A percentile compares a stretch with the other conserved stretches of the same genome.
Conservation (phyloP, 1,140 invertebrate genomes). For the Helicoverpa armigera region DNA sequence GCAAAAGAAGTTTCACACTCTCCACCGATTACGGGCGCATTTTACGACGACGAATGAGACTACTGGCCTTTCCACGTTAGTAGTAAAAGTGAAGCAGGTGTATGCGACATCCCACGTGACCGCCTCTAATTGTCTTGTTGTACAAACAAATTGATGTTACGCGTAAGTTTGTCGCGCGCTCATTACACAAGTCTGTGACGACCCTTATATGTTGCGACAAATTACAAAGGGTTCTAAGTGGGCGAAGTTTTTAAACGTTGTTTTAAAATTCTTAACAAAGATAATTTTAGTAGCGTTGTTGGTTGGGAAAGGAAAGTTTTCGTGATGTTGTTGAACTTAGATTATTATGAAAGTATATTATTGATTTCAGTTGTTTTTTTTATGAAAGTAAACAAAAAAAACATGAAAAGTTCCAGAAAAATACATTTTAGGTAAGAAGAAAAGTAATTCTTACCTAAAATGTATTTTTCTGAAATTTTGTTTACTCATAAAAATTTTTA, state of each 20-base stretch:
- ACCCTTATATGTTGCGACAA: not conserved
- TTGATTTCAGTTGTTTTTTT: too few relatives aligned
- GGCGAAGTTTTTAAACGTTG: not conserved
- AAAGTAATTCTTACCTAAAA: too few relatives aligned
- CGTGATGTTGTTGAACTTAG: not conserved
- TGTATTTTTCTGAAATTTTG: too few relatives aligned
- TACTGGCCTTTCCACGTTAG: slow-evolving; percentile 46
- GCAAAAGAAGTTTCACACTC: not conserved
- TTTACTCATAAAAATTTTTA: too few relatives aligned
- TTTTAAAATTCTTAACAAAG: too few relatives aligned
- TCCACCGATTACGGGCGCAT: not conserved
- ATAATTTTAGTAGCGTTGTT: too few relatives aligned
- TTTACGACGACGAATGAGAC: not conserved
- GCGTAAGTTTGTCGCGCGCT: slow-evolving; percentile 47
- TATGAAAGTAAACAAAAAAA: too few relatives aligned
- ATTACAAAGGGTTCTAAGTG: slow-evolving; percentile 1
- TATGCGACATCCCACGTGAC: slow-evolving; percentile 41
- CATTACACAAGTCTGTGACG: not conserved
- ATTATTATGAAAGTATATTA: not conserved
- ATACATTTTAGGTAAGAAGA: too few relatives aligned
- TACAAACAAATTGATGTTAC: slow-evolving; percentile 67
- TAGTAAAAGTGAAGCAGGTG: slow-evolving; percentile 57
- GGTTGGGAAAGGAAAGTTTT: not conserved
- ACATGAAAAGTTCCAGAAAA: too few relatives aligned
- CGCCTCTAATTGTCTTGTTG: slow-evolving; percentile 64